Evolutionary conservation across 2,888 invertebrate genomes (phyloP), one percentile per base, ranked within the genome.

Genomic region (Caenorhabditis plicata): DNA sequence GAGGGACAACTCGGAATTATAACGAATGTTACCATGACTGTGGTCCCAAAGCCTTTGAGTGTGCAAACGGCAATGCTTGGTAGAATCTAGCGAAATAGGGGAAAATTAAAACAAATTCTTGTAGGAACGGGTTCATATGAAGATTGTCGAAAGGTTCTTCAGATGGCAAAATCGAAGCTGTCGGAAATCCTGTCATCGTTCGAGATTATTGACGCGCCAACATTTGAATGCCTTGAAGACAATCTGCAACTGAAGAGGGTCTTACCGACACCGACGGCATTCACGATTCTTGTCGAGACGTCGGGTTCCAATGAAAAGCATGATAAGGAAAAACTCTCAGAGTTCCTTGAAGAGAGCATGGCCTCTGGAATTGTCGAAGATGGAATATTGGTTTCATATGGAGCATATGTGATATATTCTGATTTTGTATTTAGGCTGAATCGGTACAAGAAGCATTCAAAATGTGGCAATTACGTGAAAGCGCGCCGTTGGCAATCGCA

Each of bases 1-100:
- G 98, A 98, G 84, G 98, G 98, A 40, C 92, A 94, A 0, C 84
- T 98, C 45, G 98, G 98, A 13, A 82, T 98, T 4, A 88, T 98
- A 7, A 96, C 96, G 0, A 88, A 91, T 83, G 88, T 92, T 4
- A 88, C 92, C 2, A 87, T 98, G 58, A 88, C 91, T 51, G 95
- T 95, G 82, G 91, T 94, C 1, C 87, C 89, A 0, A 85, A 87
- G 77, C 91, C 95, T 0, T 87, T 87, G 67, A 87, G 92, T 1
- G 85, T 90, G 1, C 90, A 89, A 78, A 86, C 95, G 7, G 92
- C 93, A 19, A 90, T 92, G 81, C 84, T 98, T 80, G 93, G 75
- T 72, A 27, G 29, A 7, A 27, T 9, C 13, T 9, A 27, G 29
- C 13, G 29, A 27, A 27, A 9, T 27, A 27, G 7, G 13, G 29